Conservation (phyloP, 2,113 vertebrate species). For the Brachyhypopomus occidentalis region DNA sequence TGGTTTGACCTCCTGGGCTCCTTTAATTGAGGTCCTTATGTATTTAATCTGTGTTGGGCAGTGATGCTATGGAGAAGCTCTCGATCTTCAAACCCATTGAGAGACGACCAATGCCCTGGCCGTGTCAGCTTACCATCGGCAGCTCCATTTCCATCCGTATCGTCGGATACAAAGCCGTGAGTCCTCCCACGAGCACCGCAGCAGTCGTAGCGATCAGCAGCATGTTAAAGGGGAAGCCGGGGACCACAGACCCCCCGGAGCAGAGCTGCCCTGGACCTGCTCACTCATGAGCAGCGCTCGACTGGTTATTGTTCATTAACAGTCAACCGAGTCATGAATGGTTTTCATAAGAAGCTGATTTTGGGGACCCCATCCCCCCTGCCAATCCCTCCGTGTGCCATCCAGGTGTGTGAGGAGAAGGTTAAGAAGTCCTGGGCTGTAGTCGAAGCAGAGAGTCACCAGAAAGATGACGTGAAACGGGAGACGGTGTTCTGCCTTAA, state of each 20-base stretch:
- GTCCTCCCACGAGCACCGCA: conserved; percentile 54
- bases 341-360: background rate
- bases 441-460: conserved; percentile 84
- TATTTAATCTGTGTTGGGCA: conserved; percentile 58
- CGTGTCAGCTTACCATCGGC: conserved; percentile 90
- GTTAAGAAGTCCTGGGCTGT: conserved; percentile 83
- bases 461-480: conserved; percentile 82
- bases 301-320: background rate
- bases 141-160: conserved; percentile 87
- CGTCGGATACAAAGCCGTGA: conserved; percentile 91
- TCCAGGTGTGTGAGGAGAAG: conserved; percentile 85
- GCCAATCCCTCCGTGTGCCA: too few species aligned
- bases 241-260: background rate
- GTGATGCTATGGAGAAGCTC: conserved; percentile 85
- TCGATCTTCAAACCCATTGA: conserved; percentile 87
- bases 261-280: background rate
- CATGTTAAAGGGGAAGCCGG: background rate
- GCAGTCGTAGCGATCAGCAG: background rate
- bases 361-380: background rate
- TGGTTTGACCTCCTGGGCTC: background rate
- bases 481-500: conserved; percentile 92
- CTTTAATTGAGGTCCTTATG: background rate
- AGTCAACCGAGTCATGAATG: background rate
- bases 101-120: conserved; percentile 80
- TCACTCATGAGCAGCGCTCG: background rate